These are phyloP conservation scores for Lepeophtheirus nordmannii DNA, from an alignment of 2,888 invertebrate species.

Conservation along the genomic window DNA sequence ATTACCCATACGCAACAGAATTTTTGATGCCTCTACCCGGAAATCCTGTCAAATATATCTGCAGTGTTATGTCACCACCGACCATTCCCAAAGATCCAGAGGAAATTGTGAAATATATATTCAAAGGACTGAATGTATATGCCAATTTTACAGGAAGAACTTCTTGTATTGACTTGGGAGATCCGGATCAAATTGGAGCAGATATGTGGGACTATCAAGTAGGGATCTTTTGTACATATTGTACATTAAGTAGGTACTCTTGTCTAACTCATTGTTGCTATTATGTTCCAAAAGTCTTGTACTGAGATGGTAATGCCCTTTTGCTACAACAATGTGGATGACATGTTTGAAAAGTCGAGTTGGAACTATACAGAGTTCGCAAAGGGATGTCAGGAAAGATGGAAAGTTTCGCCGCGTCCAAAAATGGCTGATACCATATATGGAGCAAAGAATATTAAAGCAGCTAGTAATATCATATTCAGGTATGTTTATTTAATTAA, in stretches of 20 bases:
- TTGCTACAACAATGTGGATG: conserved; percentile 56
- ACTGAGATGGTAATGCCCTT: conserved; percentile 95
- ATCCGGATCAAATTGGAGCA: conserved; percentile 46
- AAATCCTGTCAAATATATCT: conserved; percentile 49
- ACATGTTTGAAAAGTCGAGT: conserved; percentile 61
- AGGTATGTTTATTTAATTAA: conserved; percentile 30
- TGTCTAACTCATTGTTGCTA: too few species aligned
- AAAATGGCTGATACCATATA: conserved; percentile 55
- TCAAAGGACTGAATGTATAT: conserved; percentile 2
- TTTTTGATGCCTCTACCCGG: conserved; percentile 71
- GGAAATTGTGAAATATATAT: conserved; percentile 21
- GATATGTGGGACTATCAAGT: conserved; percentile 70
- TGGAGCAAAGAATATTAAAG: conserved; percentile 56
- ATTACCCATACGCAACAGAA: conserved; percentile 76
- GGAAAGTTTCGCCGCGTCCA: conserved; percentile 49
- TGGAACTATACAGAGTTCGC: conserved; percentile 58
- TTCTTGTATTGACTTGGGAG: conserved; percentile 49
- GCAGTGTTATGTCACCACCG: background rate
- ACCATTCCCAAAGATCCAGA: conserved; percentile 6
- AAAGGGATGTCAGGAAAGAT: conserved; percentile 51
- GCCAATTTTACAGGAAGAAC: conserved; percentile 43
- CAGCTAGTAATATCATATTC: conserved; percentile 46
- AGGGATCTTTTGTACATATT: conserved; percentile 28
- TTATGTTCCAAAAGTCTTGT: conserved; percentile 48
- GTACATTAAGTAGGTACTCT: too few species aligned